A percentile compares a stretch with the other conserved stretches of the same genome.
Evolutionary conservation across 2,113 vertebrate genomes (phyloP).

Genomic region (Saguinus midas): DNA sequence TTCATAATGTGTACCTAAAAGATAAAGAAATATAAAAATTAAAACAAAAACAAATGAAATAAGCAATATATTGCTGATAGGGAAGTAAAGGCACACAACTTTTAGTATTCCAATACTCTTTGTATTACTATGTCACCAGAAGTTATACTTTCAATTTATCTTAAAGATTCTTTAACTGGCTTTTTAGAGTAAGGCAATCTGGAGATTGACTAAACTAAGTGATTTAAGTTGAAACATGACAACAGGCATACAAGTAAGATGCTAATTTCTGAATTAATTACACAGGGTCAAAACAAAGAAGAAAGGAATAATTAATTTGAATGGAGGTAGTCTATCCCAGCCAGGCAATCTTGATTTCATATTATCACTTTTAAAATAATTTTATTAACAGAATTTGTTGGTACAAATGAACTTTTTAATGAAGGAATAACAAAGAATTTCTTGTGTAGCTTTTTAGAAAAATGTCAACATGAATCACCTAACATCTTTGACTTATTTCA

Average conservation of each 20-base stretch:
- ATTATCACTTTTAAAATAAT: slow-evolving; percentile 35
- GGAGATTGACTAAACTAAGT: slow-evolving; percentile 41
- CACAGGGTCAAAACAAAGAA: not conserved
- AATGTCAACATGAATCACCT: slow-evolving; percentile 52
- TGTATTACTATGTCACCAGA: not conserved
- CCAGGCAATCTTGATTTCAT: not conserved
- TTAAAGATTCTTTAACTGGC: not conserved
- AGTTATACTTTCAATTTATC: slow-evolving; percentile 34
- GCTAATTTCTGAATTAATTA: slow-evolving; percentile 44
- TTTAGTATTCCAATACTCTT: slow-evolving; percentile 33
- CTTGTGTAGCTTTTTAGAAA: slow-evolving; percentile 41
- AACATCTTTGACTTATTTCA: slow-evolving; percentile 37
- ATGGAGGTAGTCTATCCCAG: not conserved
- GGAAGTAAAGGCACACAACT: not conserved
- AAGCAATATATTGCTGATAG: not conserved
- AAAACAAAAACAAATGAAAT: slow-evolving; percentile 37
- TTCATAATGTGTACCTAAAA: not conserved
- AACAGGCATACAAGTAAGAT: slow-evolving; percentile 28
- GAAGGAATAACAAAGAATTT: slow-evolving; percentile 20
- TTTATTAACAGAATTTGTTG: slow-evolving; percentile 40
- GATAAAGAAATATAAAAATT: not conserved
- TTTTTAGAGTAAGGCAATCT: slow-evolving; percentile 40
- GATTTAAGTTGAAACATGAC: slow-evolving; percentile 35
- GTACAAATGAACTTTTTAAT: slow-evolving; percentile 14
- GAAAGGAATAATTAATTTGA: not conserved